phyloP scores from a whole-genome alignment of 2,888 invertebrate genomes.

The Thymelicus sylvestris region DNA sequence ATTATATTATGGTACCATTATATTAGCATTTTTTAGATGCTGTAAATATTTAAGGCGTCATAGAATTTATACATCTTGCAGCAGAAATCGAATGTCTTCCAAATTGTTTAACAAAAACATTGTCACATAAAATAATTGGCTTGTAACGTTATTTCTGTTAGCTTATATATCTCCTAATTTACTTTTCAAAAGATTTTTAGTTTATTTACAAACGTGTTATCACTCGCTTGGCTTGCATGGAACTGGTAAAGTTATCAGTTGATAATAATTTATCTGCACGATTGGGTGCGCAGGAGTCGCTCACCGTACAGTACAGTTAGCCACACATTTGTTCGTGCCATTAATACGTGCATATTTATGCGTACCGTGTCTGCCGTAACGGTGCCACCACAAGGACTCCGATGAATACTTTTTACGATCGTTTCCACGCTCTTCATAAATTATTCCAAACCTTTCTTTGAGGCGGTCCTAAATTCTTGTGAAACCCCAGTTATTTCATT shows the following conservation, averaged over 20 bases:
- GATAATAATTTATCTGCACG: slow-evolving; percentile 50
- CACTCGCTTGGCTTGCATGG: too few relatives aligned
- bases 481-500: too few relatives aligned
- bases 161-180: too few relatives aligned
- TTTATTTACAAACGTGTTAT: too few relatives aligned
- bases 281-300: slow-evolving; percentile 49
- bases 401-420: slow-evolving; percentile 60
- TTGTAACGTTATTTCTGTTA: slow-evolving; percentile 47
- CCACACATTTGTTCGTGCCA: slow-evolving; percentile 70
- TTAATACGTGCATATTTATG: slow-evolving; percentile 81
- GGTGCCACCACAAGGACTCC: slow-evolving; percentile 71
- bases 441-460: slow-evolving; percentile 4
- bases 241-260: slow-evolving; percentile 36
- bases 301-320: slow-evolving; percentile 77
- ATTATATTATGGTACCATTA: too few relatives aligned
- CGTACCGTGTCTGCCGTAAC: slow-evolving; percentile 76
- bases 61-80: neutral
- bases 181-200: slow-evolving; percentile 47
- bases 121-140: slow-evolving; percentile 53
- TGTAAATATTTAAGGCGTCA: neutral
- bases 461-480: neutral
- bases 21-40: too few relatives aligned
- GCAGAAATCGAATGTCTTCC: neutral
- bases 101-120: slow-evolving; percentile 51
- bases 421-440: slow-evolving; percentile 21